Conservation (phyloP, 2,888 invertebrate species). For the Drosophila trichaetosa region DNA sequence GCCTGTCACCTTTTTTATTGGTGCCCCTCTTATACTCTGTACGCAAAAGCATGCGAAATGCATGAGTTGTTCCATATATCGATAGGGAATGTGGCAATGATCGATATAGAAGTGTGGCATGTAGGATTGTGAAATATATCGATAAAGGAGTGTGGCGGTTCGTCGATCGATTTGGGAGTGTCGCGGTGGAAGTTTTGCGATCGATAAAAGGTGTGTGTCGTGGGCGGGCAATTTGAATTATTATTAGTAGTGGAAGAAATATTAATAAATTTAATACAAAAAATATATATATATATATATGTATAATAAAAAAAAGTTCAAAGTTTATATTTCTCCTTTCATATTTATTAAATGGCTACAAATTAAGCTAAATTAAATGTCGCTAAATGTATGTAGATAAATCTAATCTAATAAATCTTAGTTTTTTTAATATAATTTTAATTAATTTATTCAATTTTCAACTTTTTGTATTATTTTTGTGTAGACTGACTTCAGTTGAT, state of each 20-base stretch:
- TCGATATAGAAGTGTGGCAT: not conserved
- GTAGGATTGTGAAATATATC: not conserved
- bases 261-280: not conserved
- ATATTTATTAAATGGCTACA: not conserved
- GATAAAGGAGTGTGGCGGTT: not conserved
- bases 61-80: not conserved
- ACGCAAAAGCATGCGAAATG: not conserved
- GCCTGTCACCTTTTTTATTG: not conserved
- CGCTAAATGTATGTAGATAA: not conserved
- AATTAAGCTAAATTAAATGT: not conserved
- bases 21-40: not conserved
- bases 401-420: not conserved
- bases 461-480: not conserved
- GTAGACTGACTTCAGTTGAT: not conserved
- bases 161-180: too few relatives aligned
- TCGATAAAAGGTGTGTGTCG: too few relatives aligned
- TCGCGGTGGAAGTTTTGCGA: too few relatives aligned
- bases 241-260: not conserved
- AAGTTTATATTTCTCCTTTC: too few relatives aligned
- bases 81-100: not conserved
- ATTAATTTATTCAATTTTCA: rapidly evolving
- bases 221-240: not conserved
- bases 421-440: not conserved
- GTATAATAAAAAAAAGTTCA: too few relatives aligned
- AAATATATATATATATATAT: not conserved